phyloP scores from a whole-genome alignment of 2,797 vertebrate species.

The Coluber constrictor region DNA sequence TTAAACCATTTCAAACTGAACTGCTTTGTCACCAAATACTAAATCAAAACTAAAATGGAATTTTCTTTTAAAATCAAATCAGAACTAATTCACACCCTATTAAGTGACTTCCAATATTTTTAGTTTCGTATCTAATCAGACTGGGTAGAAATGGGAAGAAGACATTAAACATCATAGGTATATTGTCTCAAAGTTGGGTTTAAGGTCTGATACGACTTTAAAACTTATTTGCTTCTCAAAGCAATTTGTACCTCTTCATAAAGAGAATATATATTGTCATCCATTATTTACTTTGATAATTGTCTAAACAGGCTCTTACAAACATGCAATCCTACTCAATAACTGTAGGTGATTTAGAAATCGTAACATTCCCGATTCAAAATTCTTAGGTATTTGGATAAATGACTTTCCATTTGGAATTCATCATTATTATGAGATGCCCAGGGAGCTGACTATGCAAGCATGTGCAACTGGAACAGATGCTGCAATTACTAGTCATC shows the following conservation, averaged over 20 bases:
- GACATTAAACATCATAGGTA: background rate
- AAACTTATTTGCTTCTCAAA: background rate
- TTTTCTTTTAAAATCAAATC: background rate
- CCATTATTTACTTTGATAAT: background rate
- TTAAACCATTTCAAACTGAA: background rate
- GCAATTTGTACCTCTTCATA: background rate
- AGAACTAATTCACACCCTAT: background rate
- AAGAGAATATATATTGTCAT: background rate
- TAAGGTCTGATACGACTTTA: background rate
- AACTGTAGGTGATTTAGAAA: constrained; percentile 13
- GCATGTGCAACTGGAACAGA: constrained; percentile 32
- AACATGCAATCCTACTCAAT: constrained; percentile 4
- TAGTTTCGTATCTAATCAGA: background rate
- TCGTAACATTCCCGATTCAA: constrained; percentile 18
- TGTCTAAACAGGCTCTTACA: background rate
- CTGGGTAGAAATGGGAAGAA: background rate
- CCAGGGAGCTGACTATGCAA: constrained; percentile 17
- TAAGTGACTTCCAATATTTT: background rate
- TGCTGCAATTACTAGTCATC: constrained; percentile 1
- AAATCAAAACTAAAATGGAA: background rate
- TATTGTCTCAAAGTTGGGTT: background rate
- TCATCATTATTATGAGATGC: constrained; percentile 10
- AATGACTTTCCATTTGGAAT: constrained; percentile 7
- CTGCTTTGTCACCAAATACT: background rate
- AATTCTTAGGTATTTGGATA: constrained; percentile 8